Evolutionary conservation across 2,797 vertebrate species (phyloP).

Genomic region (Clarias pachynema): DNA sequence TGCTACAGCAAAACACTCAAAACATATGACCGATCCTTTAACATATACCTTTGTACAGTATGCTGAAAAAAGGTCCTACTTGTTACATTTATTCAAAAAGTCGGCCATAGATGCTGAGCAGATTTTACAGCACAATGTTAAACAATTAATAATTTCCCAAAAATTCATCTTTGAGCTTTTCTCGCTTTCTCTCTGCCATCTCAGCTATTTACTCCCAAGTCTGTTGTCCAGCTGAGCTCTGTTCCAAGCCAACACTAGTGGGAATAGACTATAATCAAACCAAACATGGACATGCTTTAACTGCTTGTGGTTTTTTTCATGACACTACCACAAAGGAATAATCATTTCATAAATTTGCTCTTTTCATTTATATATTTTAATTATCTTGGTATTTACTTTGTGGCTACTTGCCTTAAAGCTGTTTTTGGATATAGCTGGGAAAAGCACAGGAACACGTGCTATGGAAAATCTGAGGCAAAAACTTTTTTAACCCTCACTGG

Average conservation of each 20-base stretch:
- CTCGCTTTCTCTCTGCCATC: neutral
- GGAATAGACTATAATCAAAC: slow-evolving; percentile 46
- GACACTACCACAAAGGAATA: slow-evolving; percentile 41
- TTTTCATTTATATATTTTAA: slow-evolving; percentile 41
- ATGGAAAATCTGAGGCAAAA: slow-evolving; percentile 65
- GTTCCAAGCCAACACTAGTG: slow-evolving; percentile 31
- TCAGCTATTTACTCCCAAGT: slow-evolving; percentile 12
- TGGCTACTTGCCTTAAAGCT: slow-evolving; percentile 44
- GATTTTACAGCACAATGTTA: neutral
- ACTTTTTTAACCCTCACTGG: slow-evolving; percentile 68
- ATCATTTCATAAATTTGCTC: slow-evolving; percentile 21
- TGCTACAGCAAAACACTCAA: slow-evolving; percentile 4
- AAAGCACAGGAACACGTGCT: slow-evolving; percentile 64
- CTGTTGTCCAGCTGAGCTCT: neutral
- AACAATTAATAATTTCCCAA: neutral
- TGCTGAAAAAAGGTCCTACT: neutral
- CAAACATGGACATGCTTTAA: slow-evolving; percentile 43
- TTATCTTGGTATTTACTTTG: slow-evolving; percentile 37
- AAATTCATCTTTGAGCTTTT: neutral
- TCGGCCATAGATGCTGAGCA: neutral
- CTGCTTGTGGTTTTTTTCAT: slow-evolving; percentile 18
- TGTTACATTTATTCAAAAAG: neutral
- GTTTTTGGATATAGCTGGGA: slow-evolving; percentile 53
- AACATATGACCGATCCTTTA: neutral
- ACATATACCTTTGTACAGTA: neutral